phyloP scores from a whole-genome alignment of 2,797 vertebrate genomes.

The Takifugu rubripes region DNA sequence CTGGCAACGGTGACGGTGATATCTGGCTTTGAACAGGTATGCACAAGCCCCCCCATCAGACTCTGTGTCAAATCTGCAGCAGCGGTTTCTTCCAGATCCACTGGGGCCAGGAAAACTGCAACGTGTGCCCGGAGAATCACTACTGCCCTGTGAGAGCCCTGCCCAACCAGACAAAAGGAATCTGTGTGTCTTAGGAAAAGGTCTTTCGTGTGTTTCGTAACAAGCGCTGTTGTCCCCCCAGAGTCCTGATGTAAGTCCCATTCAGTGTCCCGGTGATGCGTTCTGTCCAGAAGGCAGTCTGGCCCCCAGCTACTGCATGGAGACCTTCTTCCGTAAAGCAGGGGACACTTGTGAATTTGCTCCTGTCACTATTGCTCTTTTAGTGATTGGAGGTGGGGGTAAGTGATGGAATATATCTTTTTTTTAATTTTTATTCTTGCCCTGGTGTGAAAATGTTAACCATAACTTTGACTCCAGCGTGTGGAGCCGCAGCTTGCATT shows the following conservation, averaged over 20 bases:
- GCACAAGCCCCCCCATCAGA: conserved; percentile 75
- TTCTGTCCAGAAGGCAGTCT: conserved; percentile 84
- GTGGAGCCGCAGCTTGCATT: neutral
- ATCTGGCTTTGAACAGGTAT: conserved; percentile 72
- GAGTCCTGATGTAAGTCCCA: conserved; percentile 85
- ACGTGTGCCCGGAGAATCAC: conserved; percentile 85
- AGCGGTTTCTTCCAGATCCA: conserved; percentile 81
- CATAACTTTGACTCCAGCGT: neutral
- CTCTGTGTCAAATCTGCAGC: conserved; percentile 78
- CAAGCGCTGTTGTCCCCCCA: conserved; percentile 42
- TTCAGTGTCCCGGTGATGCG: conserved; percentile 82
- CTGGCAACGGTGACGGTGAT: neutral
- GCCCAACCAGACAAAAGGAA: neutral
- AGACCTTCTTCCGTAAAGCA: conserved; percentile 83
- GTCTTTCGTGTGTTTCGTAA: conserved; percentile 10
- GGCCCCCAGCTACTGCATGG: conserved; percentile 85
- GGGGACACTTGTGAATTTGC: conserved; percentile 83
- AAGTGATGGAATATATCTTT: conserved; percentile 29
- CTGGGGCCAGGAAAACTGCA: conserved; percentile 79
- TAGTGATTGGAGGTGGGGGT: conserved; percentile 80
- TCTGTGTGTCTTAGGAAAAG: neutral
- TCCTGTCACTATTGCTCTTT: conserved; percentile 78
- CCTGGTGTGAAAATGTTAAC: neutral
- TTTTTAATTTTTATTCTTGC: neutral
- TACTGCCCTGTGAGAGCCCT: conserved; percentile 85